Percentiles rank a stretch among this genome's conserved stretches.
phyloP scores from a whole-genome alignment of 2,797 vertebrate genomes.

The Vespertilio murinus region DNA sequence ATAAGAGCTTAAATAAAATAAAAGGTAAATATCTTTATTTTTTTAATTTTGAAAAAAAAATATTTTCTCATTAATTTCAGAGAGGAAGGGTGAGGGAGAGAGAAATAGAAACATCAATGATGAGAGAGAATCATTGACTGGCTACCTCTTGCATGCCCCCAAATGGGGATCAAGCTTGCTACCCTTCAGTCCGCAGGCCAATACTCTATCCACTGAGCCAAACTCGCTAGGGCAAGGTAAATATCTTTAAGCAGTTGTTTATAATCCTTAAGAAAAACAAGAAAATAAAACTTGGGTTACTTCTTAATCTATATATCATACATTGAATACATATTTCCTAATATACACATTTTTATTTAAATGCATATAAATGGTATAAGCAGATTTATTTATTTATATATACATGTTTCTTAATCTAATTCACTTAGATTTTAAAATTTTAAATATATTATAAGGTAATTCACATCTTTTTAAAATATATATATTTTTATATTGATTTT shows the following conservation, averaged over 20 bases:
- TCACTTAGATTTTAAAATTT: constrained; percentile 41
- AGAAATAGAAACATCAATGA: too few species aligned
- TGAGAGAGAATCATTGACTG: too few species aligned
- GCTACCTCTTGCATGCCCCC: too few species aligned
- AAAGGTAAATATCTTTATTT: constrained; percentile 7
- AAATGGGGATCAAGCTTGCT: too few species aligned
- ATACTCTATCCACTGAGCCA: too few species aligned
- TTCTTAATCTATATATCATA: background rate
- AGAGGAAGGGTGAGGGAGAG: too few species aligned
- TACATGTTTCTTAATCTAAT: background rate
- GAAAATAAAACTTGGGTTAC: background rate
- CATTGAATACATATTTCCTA: background rate
- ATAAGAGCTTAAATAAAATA: background rate
- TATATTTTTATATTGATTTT: too few species aligned
- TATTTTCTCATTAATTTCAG: too few species aligned
- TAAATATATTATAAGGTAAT: background rate
- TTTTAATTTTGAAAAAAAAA: too few species aligned
- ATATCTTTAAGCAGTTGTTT: constrained; percentile 17
- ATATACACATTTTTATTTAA: background rate
- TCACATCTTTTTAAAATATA: constrained; percentile 9
- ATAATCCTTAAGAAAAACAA: constrained; percentile 35
- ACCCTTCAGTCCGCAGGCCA: too few species aligned
- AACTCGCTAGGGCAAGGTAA: background rate
- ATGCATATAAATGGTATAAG: too few species aligned
- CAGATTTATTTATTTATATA: background rate